These are phyloP conservation scores for Chrysomela aeneicollis DNA, from an alignment of 2,888 invertebrate genomes.

Conservation along the genomic window DNA sequence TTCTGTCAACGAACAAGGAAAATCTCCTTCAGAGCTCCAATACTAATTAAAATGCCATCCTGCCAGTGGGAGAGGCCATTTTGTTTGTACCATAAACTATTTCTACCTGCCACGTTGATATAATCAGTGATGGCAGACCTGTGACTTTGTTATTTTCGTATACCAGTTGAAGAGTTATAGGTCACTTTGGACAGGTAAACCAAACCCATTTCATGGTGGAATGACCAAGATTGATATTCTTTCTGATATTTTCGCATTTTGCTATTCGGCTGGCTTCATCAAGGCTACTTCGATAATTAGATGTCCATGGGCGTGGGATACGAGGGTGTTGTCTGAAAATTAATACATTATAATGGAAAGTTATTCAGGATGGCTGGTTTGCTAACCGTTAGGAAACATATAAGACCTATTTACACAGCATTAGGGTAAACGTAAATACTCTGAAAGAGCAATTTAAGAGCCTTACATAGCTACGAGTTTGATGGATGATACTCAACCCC, in stretches of 20 bases:
- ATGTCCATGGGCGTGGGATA: too few species aligned
- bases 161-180: not conserved
- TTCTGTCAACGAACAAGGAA: not conserved
- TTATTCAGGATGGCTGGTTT: too few species aligned
- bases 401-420: too few species aligned
- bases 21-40: conserved; percentile 13
- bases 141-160: conserved; percentile 11
- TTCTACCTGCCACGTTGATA: conserved; percentile 15
- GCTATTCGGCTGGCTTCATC: not conserved
- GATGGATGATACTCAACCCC: too few species aligned
- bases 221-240: not conserved
- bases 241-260: not conserved
- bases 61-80: conserved; percentile 14
- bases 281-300: too few species aligned
- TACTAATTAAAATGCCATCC: conserved; percentile 20
- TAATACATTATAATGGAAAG: too few species aligned
- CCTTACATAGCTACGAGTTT: too few species aligned
- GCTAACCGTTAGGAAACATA: too few species aligned
- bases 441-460: too few species aligned
- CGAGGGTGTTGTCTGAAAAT: too few species aligned
- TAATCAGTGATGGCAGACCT: conserved; percentile 9
- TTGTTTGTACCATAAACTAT: conserved; percentile 19
- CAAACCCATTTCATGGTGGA: not conserved
- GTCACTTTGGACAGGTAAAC: not conserved
- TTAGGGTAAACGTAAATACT: too few species aligned